phyloP scores from a whole-genome alignment of 2,888 invertebrate genomes.

The Tetanocera ferruginea region DNA sequence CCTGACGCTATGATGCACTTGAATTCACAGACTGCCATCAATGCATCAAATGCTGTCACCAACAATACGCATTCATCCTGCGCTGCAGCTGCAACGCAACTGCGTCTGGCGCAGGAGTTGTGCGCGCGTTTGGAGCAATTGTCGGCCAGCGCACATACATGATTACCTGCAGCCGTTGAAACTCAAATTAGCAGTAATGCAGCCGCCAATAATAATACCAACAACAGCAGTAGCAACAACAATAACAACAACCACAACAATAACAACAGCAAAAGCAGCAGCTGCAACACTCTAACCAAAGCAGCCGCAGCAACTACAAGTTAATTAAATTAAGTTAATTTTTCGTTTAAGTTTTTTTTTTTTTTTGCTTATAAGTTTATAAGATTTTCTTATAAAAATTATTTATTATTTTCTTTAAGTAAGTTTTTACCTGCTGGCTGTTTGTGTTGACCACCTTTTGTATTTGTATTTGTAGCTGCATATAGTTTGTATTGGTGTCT shows the following conservation, averaged over 20 bases:
- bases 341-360: neutral
- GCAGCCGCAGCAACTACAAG: neutral
- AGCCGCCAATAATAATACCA: neutral
- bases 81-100: conserved; percentile 64
- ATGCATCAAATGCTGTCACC: conserved; percentile 53
- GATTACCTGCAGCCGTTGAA: conserved; percentile 23
- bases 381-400: neutral
- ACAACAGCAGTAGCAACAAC: conserved; percentile 23
- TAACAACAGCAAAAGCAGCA: conserved; percentile 29
- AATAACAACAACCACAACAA: conserved; percentile 32
- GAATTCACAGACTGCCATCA: conserved; percentile 47
- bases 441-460: neutral
- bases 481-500: neutral
- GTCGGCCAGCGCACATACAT: conserved; percentile 68
- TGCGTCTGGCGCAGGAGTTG: conserved; percentile 71
- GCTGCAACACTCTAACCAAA: conserved; percentile 23
- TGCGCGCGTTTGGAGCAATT: conserved; percentile 72
- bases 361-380: neutral
- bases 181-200: neutral
- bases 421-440: neutral
- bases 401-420: neutral
- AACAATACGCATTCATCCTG: conserved; percentile 58
- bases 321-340: neutral
- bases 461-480: neutral
- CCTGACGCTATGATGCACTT: conserved; percentile 63